Evolutionary conservation across 2,888 invertebrate species (phyloP), one percentile per base, ranked within the genome.

Genomic region (Drosophila parthenogenetica): DNA sequence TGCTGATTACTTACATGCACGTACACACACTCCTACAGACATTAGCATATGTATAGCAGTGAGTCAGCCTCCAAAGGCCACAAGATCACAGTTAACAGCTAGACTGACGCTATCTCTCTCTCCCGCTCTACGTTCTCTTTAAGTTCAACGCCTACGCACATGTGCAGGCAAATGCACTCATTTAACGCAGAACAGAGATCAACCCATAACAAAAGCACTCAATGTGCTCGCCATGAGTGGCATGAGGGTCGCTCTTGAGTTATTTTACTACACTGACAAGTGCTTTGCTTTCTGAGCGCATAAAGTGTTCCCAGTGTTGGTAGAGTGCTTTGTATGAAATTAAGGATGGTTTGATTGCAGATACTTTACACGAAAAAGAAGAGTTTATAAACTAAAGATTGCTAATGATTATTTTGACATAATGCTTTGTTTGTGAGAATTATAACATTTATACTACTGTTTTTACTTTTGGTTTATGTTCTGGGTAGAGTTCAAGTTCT

Each of bases 51-150:
- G 50, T 46, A 40, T 40, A 10, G 63, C 50, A 57, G n/a, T 40
- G 74, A 76, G 77, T 75, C 75, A 75, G 77, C 75, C 17, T 75
- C 74, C 76, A 70, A 76, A 74, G 69, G 53, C 65, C 39, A 32
- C 51, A 48, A 72, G 77, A 76, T 76, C 51, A 19, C 51, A 55
- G 71, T 50, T 70, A 54, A 32, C 58, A 76, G 55, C 72, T 54
- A 71, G 71, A 62, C 61, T 49, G 35, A 65, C 55, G n/a, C 46
- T 45, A 29, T 43, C 37, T 45, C 57, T 7, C 35, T 35, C 35
- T 13, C 13, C n/a, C 40, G 22, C 60, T 35, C 29, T 42, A 17
- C 49, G 39, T 50, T 29, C 49, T 17, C 40, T 11, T 46, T 5
- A 16, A 25, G 32, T n/a, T 7, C 14, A n/a, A 58, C 73, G 46